Base-by-base conservation (phyloP, 2,797 vertebrate species). In the Echiichthys vipera region DNA sequence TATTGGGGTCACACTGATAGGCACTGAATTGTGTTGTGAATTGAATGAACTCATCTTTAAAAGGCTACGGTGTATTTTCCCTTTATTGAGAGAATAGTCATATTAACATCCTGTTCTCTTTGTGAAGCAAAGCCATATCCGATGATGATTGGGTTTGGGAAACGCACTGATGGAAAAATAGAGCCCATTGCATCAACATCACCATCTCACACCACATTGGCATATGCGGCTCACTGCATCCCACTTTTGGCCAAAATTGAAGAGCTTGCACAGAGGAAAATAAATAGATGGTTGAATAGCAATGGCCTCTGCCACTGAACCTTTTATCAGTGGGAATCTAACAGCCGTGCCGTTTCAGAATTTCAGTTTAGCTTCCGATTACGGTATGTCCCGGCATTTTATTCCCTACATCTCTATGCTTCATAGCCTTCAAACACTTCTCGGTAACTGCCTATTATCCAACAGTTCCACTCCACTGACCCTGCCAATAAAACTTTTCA, bases 401-500 rank as follows among this genome's bases (percentile, higher is more conserved):
- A 96, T 95, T 96, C 95, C 97, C 97, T 97, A 97, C 98, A 97
- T 97, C 96, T 98, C 96, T 97, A 96, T 93, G 93, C 96, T 97
- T 96, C 96, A 96, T 94, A 95, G 95, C 96, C 95, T 96, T 97
- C 96, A 93, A 96, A 96, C 97, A 97, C 97, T 98, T 97, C 96
- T 96, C 95, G 95, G 97, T 97, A 99, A 99, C 96, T 98, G 96
- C 97, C 97, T 99, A 99, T 99, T 99, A 99, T 97, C 97, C 95
- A 86, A 95, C 95, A 96, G 97, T 99, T 99, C 98, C 97, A 96
- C 97, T 97, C 94, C 95, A 96, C 95, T 96, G 97, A 97, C 96
- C 96, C 97, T 96, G 97, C 97, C 98, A 99, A 99, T 99, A 99
- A 99, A 99, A 99, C 97, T 98, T 99, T 99, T 99, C 97, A 99